Conservation (phyloP, 1,140 invertebrate species). For the Laupala kohalensis region DNA sequence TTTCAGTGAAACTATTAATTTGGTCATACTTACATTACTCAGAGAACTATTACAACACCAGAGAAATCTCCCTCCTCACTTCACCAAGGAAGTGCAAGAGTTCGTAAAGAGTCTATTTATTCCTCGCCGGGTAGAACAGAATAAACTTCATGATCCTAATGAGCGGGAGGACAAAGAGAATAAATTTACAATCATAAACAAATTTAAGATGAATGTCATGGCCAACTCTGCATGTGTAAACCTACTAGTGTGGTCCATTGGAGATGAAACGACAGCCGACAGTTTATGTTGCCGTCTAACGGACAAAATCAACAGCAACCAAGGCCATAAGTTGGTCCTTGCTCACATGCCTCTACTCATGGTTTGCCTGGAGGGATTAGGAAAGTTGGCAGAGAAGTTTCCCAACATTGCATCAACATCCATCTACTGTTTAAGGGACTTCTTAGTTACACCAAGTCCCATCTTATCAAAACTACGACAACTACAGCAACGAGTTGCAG, state of each 20-base stretch:
- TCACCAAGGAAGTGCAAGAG: slow-evolving; percentile 89
- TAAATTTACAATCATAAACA: slow-evolving; percentile 66
- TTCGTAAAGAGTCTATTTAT: slow-evolving; percentile 78
- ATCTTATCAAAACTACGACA: slow-evolving; percentile 78
- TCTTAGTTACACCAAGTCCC: slow-evolving; percentile 88
- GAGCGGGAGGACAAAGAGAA: slow-evolving; percentile 66
- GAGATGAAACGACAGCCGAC: slow-evolving; percentile 92
- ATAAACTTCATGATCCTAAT: slow-evolving; percentile 64
- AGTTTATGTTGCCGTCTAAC: slow-evolving; percentile 82
- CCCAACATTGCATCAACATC: slow-evolving; percentile 84
- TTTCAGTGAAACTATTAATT: slow-evolving; percentile 87
- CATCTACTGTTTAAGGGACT: slow-evolving; percentile 85
- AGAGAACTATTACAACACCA: slow-evolving; percentile 83
- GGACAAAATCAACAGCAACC: slow-evolving; percentile 87
- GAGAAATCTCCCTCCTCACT: slow-evolving; percentile 72
- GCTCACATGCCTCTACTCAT: slow-evolving; percentile 89
- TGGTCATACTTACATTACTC: slow-evolving; percentile 84
- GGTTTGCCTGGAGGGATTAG: slow-evolving; percentile 89
- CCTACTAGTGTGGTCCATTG: slow-evolving; percentile 91
- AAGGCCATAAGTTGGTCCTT: slow-evolving; percentile 78
- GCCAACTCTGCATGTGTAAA: slow-evolving; percentile 95
- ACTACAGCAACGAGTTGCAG: slow-evolving; percentile 45
- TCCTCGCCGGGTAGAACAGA: slow-evolving; percentile 83
- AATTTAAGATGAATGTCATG: slow-evolving; percentile 91
- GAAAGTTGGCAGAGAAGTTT: slow-evolving; percentile 90